Evolutionary conservation across 1,140 invertebrate species (phyloP).

Genomic region (Cotesia vestalis): DNA sequence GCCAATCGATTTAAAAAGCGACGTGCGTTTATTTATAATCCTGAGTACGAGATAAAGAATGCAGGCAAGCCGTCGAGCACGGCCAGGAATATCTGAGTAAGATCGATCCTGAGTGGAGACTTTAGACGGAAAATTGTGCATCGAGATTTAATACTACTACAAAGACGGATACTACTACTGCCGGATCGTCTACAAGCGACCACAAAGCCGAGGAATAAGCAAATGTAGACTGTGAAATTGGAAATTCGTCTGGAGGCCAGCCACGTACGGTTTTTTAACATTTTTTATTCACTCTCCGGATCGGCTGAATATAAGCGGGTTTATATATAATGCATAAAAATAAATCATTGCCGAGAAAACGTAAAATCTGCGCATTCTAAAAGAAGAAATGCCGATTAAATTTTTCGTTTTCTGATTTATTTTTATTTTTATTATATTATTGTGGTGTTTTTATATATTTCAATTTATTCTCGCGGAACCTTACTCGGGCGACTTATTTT

Average conservation of each 20-base stretch:
- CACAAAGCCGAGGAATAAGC: background rate
- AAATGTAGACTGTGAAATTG: slow-evolving; percentile 29
- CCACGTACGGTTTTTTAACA: background rate
- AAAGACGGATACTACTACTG: background rate
- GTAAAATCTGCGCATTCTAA: background rate
- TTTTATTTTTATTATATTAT: too few relatives aligned
- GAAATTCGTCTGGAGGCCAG: slow-evolving; percentile 32
- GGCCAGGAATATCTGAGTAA: slow-evolving; percentile 26
- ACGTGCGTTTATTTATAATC: slow-evolving; percentile 29
- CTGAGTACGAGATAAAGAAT: slow-evolving; percentile 20
- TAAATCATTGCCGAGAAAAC: background rate
- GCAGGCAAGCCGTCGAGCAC: slow-evolving; percentile 21
- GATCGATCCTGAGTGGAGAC: slow-evolving; percentile 16
- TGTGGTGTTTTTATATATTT: too few relatives aligned
- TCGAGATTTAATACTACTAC: slow-evolving; percentile 28
- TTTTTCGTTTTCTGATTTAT: too few relatives aligned
- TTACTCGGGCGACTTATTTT: too few relatives aligned
- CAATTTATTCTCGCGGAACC: too few relatives aligned
- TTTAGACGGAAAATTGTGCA: slow-evolving; percentile 7
- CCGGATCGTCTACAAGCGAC: too few relatives aligned
- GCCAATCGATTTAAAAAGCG: slow-evolving; percentile 25
- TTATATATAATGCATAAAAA: background rate
- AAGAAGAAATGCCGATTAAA: background rate
- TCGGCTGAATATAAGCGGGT: background rate
- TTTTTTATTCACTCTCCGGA: background rate